These are phyloP conservation scores for Epinotia brunnichana DNA, from an alignment of 2,888 invertebrate species.

Conservation along the genomic window DNA sequence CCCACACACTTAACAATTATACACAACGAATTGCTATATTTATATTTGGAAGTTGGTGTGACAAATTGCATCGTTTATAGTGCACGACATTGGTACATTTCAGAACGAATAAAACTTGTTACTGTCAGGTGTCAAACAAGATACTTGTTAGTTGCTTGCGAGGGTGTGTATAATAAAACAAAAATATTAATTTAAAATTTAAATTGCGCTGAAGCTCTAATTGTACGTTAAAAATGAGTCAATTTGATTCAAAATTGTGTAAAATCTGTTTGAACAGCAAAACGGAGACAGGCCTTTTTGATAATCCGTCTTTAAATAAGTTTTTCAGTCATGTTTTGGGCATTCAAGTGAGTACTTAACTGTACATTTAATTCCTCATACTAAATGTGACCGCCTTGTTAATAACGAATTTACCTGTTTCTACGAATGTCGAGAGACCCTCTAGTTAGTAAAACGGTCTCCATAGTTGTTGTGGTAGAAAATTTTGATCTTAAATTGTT, in stretches of 20 bases:
- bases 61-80: too few relatives aligned
- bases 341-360: slow-evolving; percentile 15
- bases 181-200: background rate
- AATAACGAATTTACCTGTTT: too few relatives aligned
- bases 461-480: too few relatives aligned
- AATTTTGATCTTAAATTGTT: too few relatives aligned
- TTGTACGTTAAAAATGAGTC: slow-evolving; percentile 20
- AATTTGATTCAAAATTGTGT: slow-evolving; percentile 33
- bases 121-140: slow-evolving; percentile 6
- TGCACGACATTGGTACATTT: background rate
- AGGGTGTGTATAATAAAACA: background rate
- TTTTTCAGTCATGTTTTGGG: slow-evolving; percentile 36
- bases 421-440: too few relatives aligned
- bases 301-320: slow-evolving; percentile 25
- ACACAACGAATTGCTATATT: too few relatives aligned
- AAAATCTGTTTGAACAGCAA: slow-evolving; percentile 31
- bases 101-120: slow-evolving; percentile 5
- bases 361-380: background rate
- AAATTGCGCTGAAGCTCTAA: background rate
- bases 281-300: background rate
- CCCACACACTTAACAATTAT: too few relatives aligned
- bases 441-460: too few relatives aligned
- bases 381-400: too few relatives aligned
- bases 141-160: background rate
- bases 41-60: too few relatives aligned